Conservation (phyloP, 2,113 vertebrate genomes). For the Steatornis caripensis region DNA sequence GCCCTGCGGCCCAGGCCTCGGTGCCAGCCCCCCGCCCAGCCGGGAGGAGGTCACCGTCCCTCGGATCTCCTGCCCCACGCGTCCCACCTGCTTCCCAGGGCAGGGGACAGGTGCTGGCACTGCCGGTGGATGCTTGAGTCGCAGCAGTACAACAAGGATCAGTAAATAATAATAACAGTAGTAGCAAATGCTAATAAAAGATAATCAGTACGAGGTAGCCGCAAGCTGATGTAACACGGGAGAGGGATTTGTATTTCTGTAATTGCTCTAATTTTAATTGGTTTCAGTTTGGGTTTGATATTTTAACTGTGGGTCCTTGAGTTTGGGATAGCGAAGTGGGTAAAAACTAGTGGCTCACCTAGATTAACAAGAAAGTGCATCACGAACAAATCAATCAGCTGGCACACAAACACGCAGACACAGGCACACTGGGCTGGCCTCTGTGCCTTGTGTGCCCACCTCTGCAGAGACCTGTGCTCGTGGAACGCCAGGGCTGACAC, state of each 20-base stretch:
- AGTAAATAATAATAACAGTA: background rate
- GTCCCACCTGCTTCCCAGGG: background rate
- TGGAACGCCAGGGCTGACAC: background rate
- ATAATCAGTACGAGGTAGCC: background rate
- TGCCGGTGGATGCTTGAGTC: background rate
- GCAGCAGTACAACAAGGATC: background rate
- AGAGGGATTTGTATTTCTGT: background rate
- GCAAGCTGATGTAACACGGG: rapidly evolving
- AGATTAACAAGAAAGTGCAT: background rate
- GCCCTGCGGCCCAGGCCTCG: too few species aligned
- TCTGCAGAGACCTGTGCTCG: background rate
- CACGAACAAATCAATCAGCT: rapidly evolving
- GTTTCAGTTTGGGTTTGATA: background rate
- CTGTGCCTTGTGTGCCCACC: background rate
- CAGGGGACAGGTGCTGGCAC: rapidly evolving
- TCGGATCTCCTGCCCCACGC: too few species aligned
- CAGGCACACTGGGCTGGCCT: background rate
- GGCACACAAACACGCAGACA: rapidly evolving
- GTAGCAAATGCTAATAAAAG: background rate
- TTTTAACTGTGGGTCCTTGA: background rate
- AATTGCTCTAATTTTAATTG: background rate
- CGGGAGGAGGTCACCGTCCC: rapidly evolving
- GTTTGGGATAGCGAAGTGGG: rapidly evolving
- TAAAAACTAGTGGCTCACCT: background rate
- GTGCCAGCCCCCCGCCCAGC: too few species aligned